Conservation (phyloP, 2,888 invertebrate species). For the Microplitis manilae region DNA sequence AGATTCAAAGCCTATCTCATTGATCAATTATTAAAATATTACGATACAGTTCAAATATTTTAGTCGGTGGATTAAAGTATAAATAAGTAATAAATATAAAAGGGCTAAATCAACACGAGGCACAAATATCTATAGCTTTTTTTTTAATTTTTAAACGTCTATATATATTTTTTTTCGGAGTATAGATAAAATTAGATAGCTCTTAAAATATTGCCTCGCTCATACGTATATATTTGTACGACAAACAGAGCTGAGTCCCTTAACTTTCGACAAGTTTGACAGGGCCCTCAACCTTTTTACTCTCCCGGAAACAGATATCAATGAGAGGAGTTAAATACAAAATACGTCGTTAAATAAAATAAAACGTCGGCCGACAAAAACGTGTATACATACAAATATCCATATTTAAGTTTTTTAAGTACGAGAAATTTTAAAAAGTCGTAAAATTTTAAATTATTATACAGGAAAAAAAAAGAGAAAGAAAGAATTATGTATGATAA, state of each 20-base stretch:
- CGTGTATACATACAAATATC: background rate
- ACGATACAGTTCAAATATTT: slow-evolving; percentile 9
- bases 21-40: slow-evolving; percentile 31
- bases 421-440: background rate
- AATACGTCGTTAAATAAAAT: background rate
- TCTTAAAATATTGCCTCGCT: slow-evolving; percentile 21
- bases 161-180: slow-evolving; percentile 3
- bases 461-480: background rate
- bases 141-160: background rate
- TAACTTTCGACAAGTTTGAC: slow-evolving; percentile 44
- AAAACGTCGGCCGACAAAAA: background rate
- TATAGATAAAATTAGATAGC: slow-evolving; percentile 48
- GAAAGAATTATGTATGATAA: background rate
- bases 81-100: slow-evolving; percentile 14
- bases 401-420: background rate
- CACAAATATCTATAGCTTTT: slow-evolving; percentile 9
- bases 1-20: slow-evolving; percentile 18
- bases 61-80: slow-evolving; percentile 29
- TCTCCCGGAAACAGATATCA: slow-evolving; percentile 22
- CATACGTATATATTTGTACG: slow-evolving; percentile 41
- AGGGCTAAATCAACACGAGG: slow-evolving; percentile 38
- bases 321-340: slow-evolving; percentile 16
- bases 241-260: slow-evolving; percentile 44
- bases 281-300: slow-evolving; percentile 36
- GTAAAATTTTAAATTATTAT: background rate